A percentile compares a stretch with the other conserved stretches of the same genome.
Evolutionary conservation across 2,113 vertebrate species (phyloP).

Genomic region (Atlantisia rogersi): DNA sequence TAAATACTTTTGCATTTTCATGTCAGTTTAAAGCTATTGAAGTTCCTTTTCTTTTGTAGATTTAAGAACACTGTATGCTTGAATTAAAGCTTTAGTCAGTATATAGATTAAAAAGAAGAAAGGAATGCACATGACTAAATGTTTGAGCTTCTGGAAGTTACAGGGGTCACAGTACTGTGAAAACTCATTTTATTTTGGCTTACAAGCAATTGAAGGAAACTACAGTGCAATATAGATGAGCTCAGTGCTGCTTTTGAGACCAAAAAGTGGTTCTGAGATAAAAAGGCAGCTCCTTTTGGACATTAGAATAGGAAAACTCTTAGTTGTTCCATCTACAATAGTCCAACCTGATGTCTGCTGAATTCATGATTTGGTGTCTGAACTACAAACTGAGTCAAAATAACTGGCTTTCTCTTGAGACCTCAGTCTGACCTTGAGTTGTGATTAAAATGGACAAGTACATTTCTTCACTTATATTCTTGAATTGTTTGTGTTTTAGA

Average conservation of each 20-base stretch:
- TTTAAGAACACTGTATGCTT: not conserved
- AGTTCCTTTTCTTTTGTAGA: not conserved
- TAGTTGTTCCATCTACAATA: not conserved
- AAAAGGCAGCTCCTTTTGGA: conserved; percentile 3
- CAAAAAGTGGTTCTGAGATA: not conserved
- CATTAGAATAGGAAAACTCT: not conserved
- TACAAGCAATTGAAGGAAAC: not conserved
- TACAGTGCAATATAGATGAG: not conserved
- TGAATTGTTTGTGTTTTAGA: not conserved
- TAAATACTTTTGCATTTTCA: not conserved
- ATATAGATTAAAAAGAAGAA: not conserved
- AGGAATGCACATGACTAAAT: not conserved
- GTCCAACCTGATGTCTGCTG: not conserved
- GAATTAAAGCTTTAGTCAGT: not conserved
- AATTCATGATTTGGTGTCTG: not conserved
- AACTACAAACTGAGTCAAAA: not conserved
- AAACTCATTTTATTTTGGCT: not conserved
- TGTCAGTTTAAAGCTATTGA: not conserved
- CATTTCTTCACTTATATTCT: not conserved
- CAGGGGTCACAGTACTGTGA: not conserved
- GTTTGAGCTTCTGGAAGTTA: not conserved
- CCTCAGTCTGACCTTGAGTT: not conserved
- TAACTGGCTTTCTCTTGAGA: not conserved
- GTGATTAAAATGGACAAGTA: not conserved
- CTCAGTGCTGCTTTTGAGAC: not conserved